A percentile compares a stretch with the other conserved stretches of the same genome.
Conservation (phyloP, 2,888 invertebrate species). For the Encarsia formosa region DNA sequence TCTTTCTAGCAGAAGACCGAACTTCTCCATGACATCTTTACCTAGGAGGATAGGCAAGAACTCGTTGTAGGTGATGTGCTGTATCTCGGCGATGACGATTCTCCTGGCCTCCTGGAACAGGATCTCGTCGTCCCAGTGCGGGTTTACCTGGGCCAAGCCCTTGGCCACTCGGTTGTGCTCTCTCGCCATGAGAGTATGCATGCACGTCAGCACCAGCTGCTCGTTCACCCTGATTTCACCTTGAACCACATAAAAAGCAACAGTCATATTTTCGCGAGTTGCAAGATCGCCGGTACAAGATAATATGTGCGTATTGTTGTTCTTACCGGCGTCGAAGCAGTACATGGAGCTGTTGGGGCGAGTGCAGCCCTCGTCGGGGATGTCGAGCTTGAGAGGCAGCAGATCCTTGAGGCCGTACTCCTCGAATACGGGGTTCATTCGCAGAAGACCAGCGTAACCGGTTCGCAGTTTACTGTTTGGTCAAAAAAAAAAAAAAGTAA, state of each 20-base stretch:
- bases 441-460: conserved; percentile 75
- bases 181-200: conserved; percentile 87
- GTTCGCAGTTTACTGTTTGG: conserved; percentile 75
- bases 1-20: conserved; percentile 77
- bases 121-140: conserved; percentile 91
- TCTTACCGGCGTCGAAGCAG: conserved; percentile 84
- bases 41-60: conserved; percentile 84
- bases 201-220: conserved; percentile 81
- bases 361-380: conserved; percentile 90
- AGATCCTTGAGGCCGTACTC: conserved; percentile 85
- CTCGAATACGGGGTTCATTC: conserved; percentile 85
- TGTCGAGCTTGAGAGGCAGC: conserved; percentile 80
- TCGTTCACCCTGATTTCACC: conserved; percentile 91
- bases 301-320: neutral
- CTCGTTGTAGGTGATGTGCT: conserved; percentile 87
- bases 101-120: conserved; percentile 82
- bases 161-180: conserved; percentile 86
- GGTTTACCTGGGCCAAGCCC: conserved; percentile 73
- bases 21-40: conserved; percentile 88
- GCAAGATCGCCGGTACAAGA: neutral
- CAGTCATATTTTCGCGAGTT: too few species aligned
- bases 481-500: too few species aligned
- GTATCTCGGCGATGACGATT: conserved; percentile 80
- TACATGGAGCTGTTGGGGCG: conserved; percentile 84
- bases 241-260: conserved; percentile 43